Evolutionary conservation across 2,888 invertebrate genomes (phyloP).

Genomic region (Tridacna gigas): DNA sequence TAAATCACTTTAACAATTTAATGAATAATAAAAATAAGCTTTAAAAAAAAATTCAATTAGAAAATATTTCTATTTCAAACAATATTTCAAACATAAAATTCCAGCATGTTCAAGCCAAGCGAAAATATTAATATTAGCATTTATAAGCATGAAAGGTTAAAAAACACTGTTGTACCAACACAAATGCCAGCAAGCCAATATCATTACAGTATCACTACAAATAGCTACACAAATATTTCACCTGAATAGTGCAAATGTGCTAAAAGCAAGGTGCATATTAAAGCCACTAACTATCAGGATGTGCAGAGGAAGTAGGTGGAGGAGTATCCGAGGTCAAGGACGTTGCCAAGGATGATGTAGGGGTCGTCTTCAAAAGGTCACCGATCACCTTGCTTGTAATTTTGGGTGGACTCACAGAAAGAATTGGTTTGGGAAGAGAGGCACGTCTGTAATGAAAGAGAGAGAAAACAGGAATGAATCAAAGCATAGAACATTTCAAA

Average conservation of each 20-base stretch:
- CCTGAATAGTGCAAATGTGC: conserved; percentile 44
- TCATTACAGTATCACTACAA: neutral
- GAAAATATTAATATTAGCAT: too few species aligned
- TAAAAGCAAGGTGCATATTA: conserved; percentile 48
- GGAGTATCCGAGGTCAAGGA: conserved; percentile 35
- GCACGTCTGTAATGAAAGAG: conserved; percentile 65
- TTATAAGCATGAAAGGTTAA: neutral
- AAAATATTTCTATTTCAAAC: too few species aligned
- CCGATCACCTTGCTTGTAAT: conserved; percentile 76
- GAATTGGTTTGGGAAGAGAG: conserved; percentile 71
- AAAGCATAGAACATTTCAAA: neutral
- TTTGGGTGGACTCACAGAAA: conserved; percentile 75
- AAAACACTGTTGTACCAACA: neutral
- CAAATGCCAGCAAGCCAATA: neutral
- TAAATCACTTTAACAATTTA: too few species aligned
- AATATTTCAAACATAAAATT: too few species aligned
- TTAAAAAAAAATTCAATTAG: too few species aligned
- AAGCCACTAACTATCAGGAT: conserved; percentile 63
- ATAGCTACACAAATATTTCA: conserved; percentile 30
- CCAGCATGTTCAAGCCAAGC: too few species aligned
- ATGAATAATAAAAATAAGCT: too few species aligned
- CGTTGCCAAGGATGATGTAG: conserved; percentile 41
- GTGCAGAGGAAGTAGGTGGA: conserved; percentile 60
- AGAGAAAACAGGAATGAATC: conserved; percentile 28
- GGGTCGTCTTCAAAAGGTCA: conserved; percentile 68